phyloP scores from a whole-genome alignment of 2,113 vertebrate species.

The Heliornis fulica region DNA sequence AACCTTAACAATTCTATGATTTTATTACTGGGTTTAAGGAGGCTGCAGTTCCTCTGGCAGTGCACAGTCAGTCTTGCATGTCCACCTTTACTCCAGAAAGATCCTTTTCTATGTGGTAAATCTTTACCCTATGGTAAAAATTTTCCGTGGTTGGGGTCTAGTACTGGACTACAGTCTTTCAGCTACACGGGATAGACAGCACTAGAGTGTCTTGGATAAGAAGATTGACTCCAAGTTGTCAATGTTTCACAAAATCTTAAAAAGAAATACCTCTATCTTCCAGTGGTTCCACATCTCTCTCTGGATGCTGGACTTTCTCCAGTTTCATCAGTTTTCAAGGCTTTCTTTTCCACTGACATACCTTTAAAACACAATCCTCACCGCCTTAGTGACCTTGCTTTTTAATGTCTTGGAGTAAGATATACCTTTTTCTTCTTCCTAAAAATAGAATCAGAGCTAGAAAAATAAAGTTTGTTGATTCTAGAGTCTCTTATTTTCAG shows the following conservation, averaged over 20 bases:
- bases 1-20: no score
- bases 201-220: not conserved
- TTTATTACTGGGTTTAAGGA: not conserved
- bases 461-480: not conserved
- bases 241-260: not conserved
- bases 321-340: not conserved
- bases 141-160: not conserved
- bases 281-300: not conserved
- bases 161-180: not conserved
- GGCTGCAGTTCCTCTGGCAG: not conserved
- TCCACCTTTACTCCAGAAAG: not conserved
- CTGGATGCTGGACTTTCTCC: not conserved
- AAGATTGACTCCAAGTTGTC: not conserved
- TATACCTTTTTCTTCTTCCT: not conserved
- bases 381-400: not conserved
- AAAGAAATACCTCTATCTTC: not conserved
- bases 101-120: not conserved
- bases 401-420: not conserved
- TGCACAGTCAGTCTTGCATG: not conserved
- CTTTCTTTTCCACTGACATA: not conserved
- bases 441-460: not conserved
- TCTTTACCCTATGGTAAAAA: not conserved
- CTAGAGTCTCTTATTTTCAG: not conserved
- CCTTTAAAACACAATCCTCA: not conserved
- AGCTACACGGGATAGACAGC: not conserved